These are phyloP conservation scores for Eudasyphora cyanicolor DNA, from an alignment of 2,888 invertebrate species.

Conservation along the genomic window DNA sequence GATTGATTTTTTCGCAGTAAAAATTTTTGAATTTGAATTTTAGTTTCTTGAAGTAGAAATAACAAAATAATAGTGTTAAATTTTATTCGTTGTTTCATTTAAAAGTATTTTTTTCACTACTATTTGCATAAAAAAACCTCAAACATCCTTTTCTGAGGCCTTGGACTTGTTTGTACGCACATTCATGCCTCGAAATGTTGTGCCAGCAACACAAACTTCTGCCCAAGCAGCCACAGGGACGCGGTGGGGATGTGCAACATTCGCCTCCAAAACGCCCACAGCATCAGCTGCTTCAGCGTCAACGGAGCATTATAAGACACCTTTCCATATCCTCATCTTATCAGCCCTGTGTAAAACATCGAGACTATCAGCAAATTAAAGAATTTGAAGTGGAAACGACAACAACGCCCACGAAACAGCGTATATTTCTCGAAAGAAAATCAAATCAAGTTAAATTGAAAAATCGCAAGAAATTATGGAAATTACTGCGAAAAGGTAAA, in stretches of 20 bases:
- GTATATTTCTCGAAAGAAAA: constrained; percentile 5
- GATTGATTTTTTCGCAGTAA: neutral
- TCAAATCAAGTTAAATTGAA: constrained; percentile 47
- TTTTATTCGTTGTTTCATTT: neutral
- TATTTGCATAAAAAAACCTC: neutral
- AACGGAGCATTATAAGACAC: constrained; percentile 40
- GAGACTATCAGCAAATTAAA: constrained; percentile 56
- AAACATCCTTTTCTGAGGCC: neutral
- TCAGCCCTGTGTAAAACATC: constrained; percentile 51
- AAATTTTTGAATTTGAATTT: neutral
- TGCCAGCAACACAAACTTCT: constrained; percentile 24
- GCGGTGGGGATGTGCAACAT: neutral
- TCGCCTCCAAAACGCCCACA: constrained; percentile 37
- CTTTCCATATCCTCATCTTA: constrained; percentile 51
- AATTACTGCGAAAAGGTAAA: constrained; percentile 54
- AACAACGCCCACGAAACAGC: constrained; percentile 20
- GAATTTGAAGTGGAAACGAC: constrained; percentile 49
- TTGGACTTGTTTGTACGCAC: neutral
- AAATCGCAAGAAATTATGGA: constrained; percentile 53
- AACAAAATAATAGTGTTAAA: neutral
- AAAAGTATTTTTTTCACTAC: neutral
- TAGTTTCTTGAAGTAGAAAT: neutral
- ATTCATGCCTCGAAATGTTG: neutral
- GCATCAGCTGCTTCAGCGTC: constrained; percentile 13
- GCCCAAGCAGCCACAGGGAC: neutral